Conservation (phyloP, 2,888 invertebrate genomes). For the Physocephala rufipes region DNA sequence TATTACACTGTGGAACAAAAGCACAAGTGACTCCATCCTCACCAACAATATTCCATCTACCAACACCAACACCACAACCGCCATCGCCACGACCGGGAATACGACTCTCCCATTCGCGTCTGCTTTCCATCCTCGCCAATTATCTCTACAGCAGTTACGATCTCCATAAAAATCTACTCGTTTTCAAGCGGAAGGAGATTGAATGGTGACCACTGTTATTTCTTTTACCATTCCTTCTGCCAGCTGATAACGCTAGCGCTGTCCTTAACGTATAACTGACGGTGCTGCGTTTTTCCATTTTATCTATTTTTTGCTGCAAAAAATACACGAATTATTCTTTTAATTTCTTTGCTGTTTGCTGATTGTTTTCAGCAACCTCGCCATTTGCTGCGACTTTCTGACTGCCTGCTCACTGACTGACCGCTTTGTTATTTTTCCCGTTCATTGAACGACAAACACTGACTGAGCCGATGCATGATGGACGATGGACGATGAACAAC, state of each 20-base stretch:
- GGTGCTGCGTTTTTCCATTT: not conserved
- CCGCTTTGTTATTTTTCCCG: slow-evolving; percentile 48
- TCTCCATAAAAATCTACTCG: not conserved
- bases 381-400: slow-evolving; percentile 61
- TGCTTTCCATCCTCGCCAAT: not conserved
- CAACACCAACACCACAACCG: not conserved
- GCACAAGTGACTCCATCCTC: not conserved
- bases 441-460: slow-evolving; percentile 32
- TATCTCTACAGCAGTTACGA: not conserved
- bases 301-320: not conserved
- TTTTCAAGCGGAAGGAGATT: slow-evolving; percentile 20
- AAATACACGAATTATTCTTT: slow-evolving; percentile 33
- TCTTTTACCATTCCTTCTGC: slow-evolving; percentile 3
- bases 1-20: slow-evolving; percentile 22
- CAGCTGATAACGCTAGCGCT: too few species aligned
- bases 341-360: slow-evolving; percentile 38
- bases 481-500: too few species aligned
- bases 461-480: not conserved
- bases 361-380: slow-evolving; percentile 40
- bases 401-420: slow-evolving; percentile 63
- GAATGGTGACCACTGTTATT: slow-evolving; percentile 37
- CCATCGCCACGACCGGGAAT: not conserved
- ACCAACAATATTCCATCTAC: not conserved
- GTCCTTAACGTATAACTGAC: too few species aligned
- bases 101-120: too few species aligned